Conservation (phyloP, 1,140 invertebrate species). For the Drosophila arizonae region DNA sequence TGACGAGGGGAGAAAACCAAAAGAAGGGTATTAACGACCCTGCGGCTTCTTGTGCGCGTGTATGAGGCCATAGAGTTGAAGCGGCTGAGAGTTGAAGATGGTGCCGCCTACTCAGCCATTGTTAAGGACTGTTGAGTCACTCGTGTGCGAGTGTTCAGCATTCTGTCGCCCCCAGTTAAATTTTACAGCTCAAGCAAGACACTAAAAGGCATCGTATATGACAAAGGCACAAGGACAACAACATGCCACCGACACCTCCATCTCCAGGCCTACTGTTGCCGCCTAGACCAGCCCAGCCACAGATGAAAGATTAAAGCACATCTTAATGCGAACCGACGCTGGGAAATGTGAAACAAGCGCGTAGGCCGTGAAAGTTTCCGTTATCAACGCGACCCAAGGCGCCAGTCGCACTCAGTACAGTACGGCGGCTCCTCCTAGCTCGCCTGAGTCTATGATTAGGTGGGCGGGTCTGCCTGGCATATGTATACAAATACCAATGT, state of each 20-base stretch:
- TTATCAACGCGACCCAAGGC: slow-evolving; percentile 50
- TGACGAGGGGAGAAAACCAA: slow-evolving; percentile 20
- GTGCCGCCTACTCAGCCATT: slow-evolving; percentile 21
- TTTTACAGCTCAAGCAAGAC: slow-evolving; percentile 60
- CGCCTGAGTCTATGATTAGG: slow-evolving; percentile 7
- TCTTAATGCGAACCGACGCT: slow-evolving; percentile 56
- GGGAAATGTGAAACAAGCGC: slow-evolving; percentile 45
- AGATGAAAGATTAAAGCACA: slow-evolving; percentile 58
- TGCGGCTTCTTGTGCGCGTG: slow-evolving; percentile 32
- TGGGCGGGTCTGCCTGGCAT: slow-evolving; percentile 14
- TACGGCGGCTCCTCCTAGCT: background rate
- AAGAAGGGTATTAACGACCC: slow-evolving; percentile 54
- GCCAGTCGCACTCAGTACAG: slow-evolving; percentile 21
- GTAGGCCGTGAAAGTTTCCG: slow-evolving; percentile 47
- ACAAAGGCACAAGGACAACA: slow-evolving; percentile 42
- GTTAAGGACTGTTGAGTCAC: slow-evolving; percentile 21
- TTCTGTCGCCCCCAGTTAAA: slow-evolving; percentile 60
- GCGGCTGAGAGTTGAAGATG: slow-evolving; percentile 25
- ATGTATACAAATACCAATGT: slow-evolving; percentile 30
- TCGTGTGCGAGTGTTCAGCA: slow-evolving; percentile 40
- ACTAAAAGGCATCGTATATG: slow-evolving; percentile 58
- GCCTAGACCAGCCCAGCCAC: slow-evolving; percentile 12
- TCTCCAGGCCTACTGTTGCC: background rate
- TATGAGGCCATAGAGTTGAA: slow-evolving; percentile 35
- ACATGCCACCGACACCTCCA: background rate